These are phyloP conservation scores for Atherix ibis DNA, from an alignment of 2,888 invertebrate genomes.

Conservation along the genomic window DNA sequence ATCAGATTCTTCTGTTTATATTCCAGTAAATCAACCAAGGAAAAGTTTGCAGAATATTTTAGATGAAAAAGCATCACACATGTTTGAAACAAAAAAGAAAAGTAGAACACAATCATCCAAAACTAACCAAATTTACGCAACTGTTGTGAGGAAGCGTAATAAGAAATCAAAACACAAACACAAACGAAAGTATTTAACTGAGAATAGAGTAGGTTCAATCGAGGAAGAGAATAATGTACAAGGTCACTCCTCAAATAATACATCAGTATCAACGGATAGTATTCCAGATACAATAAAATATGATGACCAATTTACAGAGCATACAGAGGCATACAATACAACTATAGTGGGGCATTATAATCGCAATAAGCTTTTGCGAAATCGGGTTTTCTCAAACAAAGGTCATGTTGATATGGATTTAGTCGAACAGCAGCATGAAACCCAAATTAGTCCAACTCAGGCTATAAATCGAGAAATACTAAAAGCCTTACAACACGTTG, in stretches of 20 bases:
- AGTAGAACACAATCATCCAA: conserved; percentile 11
- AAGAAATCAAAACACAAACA: conserved; percentile 19
- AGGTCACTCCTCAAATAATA: conserved; percentile 23
- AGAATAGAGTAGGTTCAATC: conserved; percentile 31
- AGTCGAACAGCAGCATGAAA: no score
- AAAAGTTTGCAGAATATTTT: conserved; percentile 27
- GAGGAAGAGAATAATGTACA: conserved; percentile 20
- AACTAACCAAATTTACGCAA: conserved; percentile 24
- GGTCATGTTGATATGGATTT: conserved; percentile 14
- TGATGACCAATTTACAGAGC: conserved; percentile 23
- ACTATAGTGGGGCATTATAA: conserved; percentile 24
- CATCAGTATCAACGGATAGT: conserved; percentile 18
- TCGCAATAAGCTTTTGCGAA: conserved; percentile 26
- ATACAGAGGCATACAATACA: conserved; percentile 28
- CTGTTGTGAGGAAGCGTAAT: conserved; percentile 20
- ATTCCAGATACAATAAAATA: conserved; percentile 17
- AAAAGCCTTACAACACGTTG: conserved; percentile 21
- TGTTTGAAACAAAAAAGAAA: conserved; percentile 24
- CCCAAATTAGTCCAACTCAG: conserved; percentile 18
- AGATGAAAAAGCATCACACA: conserved; percentile 25
- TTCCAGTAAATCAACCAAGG: conserved; percentile 27
- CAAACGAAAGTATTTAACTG: conserved; percentile 27
- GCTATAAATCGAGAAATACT: conserved; percentile 28
- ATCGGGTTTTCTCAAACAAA: conserved; percentile 19
- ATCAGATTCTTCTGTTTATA: conserved; percentile 32